phyloP scores from a whole-genome alignment of 2,888 invertebrate genomes.

The Stenodema calcarata region DNA sequence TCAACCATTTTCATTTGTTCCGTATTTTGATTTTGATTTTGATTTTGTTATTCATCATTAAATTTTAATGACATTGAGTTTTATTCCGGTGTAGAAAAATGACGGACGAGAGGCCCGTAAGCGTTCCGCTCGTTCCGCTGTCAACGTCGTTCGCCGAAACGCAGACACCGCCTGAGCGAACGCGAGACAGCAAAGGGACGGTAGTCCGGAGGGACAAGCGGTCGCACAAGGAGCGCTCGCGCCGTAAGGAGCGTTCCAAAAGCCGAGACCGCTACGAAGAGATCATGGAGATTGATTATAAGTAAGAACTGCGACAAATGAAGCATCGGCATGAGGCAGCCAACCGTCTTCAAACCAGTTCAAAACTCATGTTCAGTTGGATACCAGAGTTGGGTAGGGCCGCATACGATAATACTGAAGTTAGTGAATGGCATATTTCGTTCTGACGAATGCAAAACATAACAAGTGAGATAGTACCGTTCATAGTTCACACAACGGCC shows the following conservation, averaged over 20 bases:
- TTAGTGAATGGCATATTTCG: too few species aligned
- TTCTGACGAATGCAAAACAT: too few species aligned
- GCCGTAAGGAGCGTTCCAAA: slow-evolving; percentile 24
- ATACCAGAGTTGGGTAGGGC: not conserved
- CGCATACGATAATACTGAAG: too few species aligned
- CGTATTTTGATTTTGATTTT: not conserved
- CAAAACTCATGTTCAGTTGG: not conserved
- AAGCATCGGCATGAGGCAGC: not conserved
- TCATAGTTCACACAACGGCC: too few species aligned
- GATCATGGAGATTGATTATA: slow-evolving; percentile 25
- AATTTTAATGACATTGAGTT: not conserved
- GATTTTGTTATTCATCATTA: not conserved
- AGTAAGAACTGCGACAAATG: slow-evolving; percentile 16
- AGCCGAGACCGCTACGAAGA: slow-evolving; percentile 40
- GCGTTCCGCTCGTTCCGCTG: slow-evolving; percentile 14
- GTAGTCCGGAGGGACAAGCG: not conserved
- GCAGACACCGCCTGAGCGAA: slow-evolving; percentile 23
- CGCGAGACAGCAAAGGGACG: not conserved
- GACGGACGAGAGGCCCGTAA: slow-evolving; percentile 8
- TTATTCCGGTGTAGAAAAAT: slow-evolving; percentile 5
- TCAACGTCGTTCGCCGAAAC: slow-evolving; percentile 34
- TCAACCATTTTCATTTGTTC: too few species aligned
- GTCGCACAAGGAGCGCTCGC: not conserved
- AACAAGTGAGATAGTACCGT: too few species aligned
- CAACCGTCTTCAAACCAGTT: not conserved